phyloP scores from a whole-genome alignment of 2,888 invertebrate species.

The Baronia brevicornis region DNA sequence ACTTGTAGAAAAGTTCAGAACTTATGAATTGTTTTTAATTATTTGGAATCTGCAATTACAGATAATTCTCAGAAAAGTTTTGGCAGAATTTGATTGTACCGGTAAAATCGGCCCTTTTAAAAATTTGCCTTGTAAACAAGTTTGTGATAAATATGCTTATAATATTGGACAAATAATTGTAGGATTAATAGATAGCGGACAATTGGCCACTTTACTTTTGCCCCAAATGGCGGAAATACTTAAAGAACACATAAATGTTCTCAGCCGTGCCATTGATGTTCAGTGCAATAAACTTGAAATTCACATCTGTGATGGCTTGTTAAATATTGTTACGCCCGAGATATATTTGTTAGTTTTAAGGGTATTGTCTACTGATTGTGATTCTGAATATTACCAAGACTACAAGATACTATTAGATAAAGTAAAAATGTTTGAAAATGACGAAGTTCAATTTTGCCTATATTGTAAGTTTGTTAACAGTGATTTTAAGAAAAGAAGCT shows the following conservation, averaged over 20 bases:
- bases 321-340: constrained; percentile 21
- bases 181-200: constrained; percentile 21
- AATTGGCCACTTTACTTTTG: constrained; percentile 17
- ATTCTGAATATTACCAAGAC: constrained; percentile 12
- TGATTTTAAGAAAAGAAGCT: constrained; percentile 19
- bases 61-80: constrained; percentile 21
- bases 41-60: constrained; percentile 30
- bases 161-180: constrained; percentile 25
- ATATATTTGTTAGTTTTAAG: constrained; percentile 25
- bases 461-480: constrained; percentile 23
- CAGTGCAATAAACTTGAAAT: constrained; percentile 1
- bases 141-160: constrained; percentile 21
- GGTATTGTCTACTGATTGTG: constrained; percentile 22
- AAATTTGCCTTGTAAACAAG: constrained; percentile 7
- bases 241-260: neutral
- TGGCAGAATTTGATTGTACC: constrained; percentile 11
- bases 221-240: constrained; percentile 7
- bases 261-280: constrained; percentile 1
- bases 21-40: constrained; percentile 26
- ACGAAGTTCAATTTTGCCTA: constrained; percentile 26
- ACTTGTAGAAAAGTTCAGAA: constrained; percentile 19
- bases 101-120: constrained; percentile 9
- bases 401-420: constrained; percentile 21
- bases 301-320: constrained; percentile 7
- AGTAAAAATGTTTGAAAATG: constrained; percentile 22